Base-by-base conservation (phyloP, 1,140 invertebrate genomes). In the Spodoptera frugiperda region DNA sequence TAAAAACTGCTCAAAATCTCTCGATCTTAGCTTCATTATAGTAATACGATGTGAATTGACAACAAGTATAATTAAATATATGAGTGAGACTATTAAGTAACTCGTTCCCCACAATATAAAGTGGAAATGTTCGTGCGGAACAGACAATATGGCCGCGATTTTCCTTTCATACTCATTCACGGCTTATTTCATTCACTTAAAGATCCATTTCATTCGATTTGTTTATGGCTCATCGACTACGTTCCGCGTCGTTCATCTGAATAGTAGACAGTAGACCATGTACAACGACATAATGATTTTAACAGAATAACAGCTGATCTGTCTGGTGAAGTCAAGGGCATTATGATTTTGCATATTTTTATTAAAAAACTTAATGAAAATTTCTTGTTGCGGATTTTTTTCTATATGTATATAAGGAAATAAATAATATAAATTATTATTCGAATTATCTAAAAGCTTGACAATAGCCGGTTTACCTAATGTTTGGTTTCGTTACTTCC, bases 141-240 rank as follows among this genome's bases (percentile, higher is more conserved):
- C 68, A 71, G 11, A n/a, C 68, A 46, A 44, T 55, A 57, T 10
- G 49, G 15, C 21, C 21, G 33, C 53, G 68, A 39, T 72, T 72
- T 67, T 55, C 68, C 68, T 72, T 72, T 72, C 68, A 25, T 72
- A 57, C 63, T 49, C 68, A 72, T 72, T 72, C 68, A 72, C 68
- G 53, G 53, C 57, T 55, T 57, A 72, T 57, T 72, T 72, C 68
- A 72, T 72, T 72, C 68, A 72, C 17, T 46, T 57, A 46, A 72
- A 19, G 15, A 39, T 53, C 33, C 68, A 72, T 72, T 72, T 46
- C 53, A 25, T 72, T 72, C 63, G 44, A 67, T 67, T 72, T 72
- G 51, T 55, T 72, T 72, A 72, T 51, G 51, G 33, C 53, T 51
- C 68, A 46, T 72, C 54, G 53, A 57, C 51, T 72, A 15, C 15